Conservation (phyloP, 2,888 invertebrate species). For the Sinelater perroti region DNA sequence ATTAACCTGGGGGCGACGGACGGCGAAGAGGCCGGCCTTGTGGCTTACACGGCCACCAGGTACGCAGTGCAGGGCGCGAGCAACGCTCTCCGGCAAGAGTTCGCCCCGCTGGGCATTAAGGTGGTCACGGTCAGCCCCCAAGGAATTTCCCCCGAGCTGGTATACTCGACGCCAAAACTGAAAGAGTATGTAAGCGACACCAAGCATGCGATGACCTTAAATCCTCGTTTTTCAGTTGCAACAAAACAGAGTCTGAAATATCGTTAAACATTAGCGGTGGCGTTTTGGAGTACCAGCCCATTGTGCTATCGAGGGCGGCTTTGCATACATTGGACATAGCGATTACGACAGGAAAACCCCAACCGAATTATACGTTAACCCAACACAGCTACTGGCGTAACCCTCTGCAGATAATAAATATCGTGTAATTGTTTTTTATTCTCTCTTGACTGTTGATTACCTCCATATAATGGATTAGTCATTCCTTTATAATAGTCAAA, state of each 20-base stretch:
- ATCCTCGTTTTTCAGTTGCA: slow-evolving; percentile 40
- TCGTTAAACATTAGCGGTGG: slow-evolving; percentile 54
- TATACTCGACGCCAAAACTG: slow-evolving; percentile 72
- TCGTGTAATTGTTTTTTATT: slow-evolving; percentile 1
- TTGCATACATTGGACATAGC: slow-evolving; percentile 55
- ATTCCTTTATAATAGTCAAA: too few relatives aligned
- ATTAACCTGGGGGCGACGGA: slow-evolving; percentile 73
- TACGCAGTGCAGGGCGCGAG: slow-evolving; percentile 85
- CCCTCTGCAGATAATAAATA: slow-evolving; percentile 9
- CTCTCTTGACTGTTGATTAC: too few relatives aligned
- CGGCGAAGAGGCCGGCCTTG: slow-evolving; percentile 39
- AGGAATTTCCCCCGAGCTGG: slow-evolving; percentile 70
- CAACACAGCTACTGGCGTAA: slow-evolving; percentile 50
- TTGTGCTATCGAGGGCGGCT: slow-evolving; percentile 51
- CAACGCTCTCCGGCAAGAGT: slow-evolving; percentile 73
- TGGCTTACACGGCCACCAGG: slow-evolving; percentile 64
- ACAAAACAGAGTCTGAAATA: slow-evolving; percentile 52
- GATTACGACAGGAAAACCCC: slow-evolving; percentile 53
- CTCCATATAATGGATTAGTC: too few relatives aligned
- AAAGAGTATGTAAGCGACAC: slow-evolving; percentile 54
- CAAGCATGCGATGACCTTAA: slow-evolving; percentile 6
- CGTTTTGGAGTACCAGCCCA: slow-evolving; percentile 55
- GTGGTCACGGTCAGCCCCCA: slow-evolving; percentile 80
- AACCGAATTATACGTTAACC: slow-evolving; percentile 52
- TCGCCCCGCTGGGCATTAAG: slow-evolving; percentile 75